Evolutionary conservation across 1,140 invertebrate genomes (phyloP).

Genomic region (Phenacoccus solenopsis): DNA sequence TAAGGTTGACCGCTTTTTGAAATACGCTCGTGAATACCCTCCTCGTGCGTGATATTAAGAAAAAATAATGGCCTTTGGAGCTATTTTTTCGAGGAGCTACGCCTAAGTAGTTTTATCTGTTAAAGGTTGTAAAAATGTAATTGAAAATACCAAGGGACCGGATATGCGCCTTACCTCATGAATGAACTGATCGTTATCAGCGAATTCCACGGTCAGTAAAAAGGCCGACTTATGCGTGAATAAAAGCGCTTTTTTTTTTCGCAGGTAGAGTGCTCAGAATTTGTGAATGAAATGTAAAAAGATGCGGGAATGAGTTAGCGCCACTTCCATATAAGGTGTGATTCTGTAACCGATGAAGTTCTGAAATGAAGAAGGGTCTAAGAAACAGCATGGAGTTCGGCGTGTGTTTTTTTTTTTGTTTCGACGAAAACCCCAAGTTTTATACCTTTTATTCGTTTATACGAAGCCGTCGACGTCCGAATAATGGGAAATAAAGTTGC

Average conservation of each 20-base stretch:
- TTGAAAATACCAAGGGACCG: constrained; percentile 1
- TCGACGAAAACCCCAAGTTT: not conserved
- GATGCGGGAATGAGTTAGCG: not conserved
- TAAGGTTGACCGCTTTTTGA: not conserved
- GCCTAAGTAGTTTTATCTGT: not conserved
- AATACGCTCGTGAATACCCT: not conserved
- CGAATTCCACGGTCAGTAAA: not conserved
- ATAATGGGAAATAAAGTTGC: not conserved
- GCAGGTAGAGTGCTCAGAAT: not conserved
- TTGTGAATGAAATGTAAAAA: constrained; percentile 3
- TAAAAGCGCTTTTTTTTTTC: not conserved
- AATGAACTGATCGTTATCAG: not conserved
- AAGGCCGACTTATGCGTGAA: not conserved
- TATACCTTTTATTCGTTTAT: not conserved
- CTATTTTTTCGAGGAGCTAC: not conserved
- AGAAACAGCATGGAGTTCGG: too few species aligned
- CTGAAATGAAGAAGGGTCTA: too few species aligned
- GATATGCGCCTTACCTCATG: constrained; percentile 1
- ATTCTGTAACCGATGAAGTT: not conserved
- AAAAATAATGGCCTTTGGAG: not conserved
- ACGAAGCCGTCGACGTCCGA: not conserved
- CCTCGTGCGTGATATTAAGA: not conserved
- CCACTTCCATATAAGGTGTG: not conserved
- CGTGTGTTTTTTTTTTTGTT: not conserved
- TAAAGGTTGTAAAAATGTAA: not conserved